Evolutionary conservation across 2,113 vertebrate genomes (phyloP).

Genomic region (Atlantisia rogersi): DNA sequence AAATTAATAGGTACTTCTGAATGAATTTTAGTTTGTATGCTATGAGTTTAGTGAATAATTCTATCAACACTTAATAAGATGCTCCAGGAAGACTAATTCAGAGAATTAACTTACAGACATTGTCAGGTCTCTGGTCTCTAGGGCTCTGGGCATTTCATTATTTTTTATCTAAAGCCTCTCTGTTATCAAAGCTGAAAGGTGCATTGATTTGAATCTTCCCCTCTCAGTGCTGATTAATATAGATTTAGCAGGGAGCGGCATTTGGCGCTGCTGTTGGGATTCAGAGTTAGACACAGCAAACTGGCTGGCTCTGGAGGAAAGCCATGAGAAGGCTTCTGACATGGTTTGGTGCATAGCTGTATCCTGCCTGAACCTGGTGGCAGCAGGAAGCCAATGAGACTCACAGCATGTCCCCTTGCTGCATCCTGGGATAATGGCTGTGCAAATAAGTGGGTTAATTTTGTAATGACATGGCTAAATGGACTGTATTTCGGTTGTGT

Average conservation of each 20-base stretch:
- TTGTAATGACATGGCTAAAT: accelerated
- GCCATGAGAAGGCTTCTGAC: not conserved
- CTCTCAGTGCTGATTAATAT: not conserved
- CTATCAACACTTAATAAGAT: not conserved
- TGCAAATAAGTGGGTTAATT: not conserved
- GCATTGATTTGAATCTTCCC: constrained; percentile 23
- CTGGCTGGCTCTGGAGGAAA: not conserved
- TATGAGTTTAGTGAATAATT: not conserved
- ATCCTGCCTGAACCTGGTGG: not conserved
- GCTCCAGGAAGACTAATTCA: constrained; percentile 11
- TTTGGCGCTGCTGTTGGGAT: not conserved
- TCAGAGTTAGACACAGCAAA: not conserved
- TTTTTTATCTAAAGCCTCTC: constrained; percentile 35
- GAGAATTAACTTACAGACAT: not conserved
- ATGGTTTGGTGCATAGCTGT: accelerated
- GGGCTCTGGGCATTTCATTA: constrained; percentile 1
- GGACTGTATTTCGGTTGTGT: not conserved
- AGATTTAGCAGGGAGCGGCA: not conserved
- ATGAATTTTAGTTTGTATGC: not conserved
- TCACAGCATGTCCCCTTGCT: not conserved
- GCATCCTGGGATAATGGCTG: not conserved
- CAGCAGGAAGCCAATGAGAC: not conserved
- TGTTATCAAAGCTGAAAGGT: constrained; percentile 30
- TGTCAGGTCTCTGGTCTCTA: not conserved
- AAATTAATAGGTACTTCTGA: not conserved